These are phyloP conservation scores for Sinelater perroti DNA, from an alignment of 2,888 invertebrate genomes.

Conservation along the genomic window DNA sequence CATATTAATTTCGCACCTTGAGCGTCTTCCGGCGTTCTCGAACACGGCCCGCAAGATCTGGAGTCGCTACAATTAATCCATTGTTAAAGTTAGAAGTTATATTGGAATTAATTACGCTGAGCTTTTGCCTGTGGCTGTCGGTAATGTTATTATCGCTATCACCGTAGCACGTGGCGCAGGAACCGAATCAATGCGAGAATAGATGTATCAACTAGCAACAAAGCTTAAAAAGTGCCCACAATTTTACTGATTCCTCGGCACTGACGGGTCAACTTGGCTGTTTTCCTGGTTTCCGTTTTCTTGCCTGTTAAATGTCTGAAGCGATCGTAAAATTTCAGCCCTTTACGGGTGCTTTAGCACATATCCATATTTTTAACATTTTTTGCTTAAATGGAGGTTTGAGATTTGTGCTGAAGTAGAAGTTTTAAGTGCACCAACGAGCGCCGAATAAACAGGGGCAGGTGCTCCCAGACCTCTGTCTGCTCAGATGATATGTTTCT, in stretches of 20 bases:
- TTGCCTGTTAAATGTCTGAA: not conserved
- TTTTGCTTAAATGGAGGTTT: constrained; percentile 14
- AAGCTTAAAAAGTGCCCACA: too few species aligned
- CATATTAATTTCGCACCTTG: not conserved
- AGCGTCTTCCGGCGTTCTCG: not conserved
- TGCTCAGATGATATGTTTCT: too few species aligned
- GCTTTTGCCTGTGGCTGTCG: too few species aligned
- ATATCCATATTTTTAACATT: constrained; percentile 6
- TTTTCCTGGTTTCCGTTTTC: constrained; percentile 4
- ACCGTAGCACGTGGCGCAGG: too few species aligned
- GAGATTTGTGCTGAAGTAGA: constrained; percentile 2
- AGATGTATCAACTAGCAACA: too few species aligned
- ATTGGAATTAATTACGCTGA: too few species aligned
- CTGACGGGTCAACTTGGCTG: not conserved
- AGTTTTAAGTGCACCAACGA: not conserved
- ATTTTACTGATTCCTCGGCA: not conserved
- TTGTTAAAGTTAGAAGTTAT: not conserved
- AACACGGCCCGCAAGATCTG: not conserved
- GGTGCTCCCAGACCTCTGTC: too few species aligned
- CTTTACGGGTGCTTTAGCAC: constrained; percentile 12
- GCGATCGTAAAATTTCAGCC: constrained; percentile 6
- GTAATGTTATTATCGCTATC: too few species aligned
- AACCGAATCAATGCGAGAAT: too few species aligned
- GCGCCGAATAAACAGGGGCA: too few species aligned
- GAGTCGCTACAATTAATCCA: constrained; percentile 1